Evolutionary conservation across 2,113 vertebrate species (phyloP).

Genomic region (Tor tambroides): DNA sequence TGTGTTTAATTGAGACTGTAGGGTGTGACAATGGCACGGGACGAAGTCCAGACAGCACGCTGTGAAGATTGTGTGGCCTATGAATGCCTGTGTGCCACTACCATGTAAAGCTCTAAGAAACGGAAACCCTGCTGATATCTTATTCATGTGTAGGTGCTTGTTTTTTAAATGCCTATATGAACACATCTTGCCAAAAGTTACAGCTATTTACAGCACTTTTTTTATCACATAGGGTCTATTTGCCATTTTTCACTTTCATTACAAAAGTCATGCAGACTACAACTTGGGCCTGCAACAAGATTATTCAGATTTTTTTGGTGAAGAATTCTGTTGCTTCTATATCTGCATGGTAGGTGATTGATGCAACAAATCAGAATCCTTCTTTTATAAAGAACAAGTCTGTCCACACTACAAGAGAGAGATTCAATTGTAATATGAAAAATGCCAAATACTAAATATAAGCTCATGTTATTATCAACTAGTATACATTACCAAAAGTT

Average conservation of each 20-base stretch:
- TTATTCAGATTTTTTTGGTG: too few species aligned
- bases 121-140: not conserved
- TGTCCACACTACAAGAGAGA: not conserved
- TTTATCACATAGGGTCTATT: not conserved
- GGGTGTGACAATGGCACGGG: conserved; percentile 55
- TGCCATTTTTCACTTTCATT: not conserved
- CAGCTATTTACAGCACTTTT: not conserved
- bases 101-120: not conserved
- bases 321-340: not conserved
- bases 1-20: conserved; percentile 72
- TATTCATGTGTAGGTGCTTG: not conserved
- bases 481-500: too few species aligned
- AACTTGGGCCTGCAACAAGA: too few species aligned
- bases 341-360: not conserved
- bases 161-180: not conserved
- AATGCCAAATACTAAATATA: not conserved
- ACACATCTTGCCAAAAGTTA: not conserved
- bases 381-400: too few species aligned
- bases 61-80: conserved; percentile 30
- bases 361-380: not conserved
- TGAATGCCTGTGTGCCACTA: not conserved
- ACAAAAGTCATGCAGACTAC: too few species aligned
- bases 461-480: too few species aligned
- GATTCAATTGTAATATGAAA: not conserved
- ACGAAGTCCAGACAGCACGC: conserved; percentile 46